These are phyloP conservation scores for Bilobella aurantiaca DNA, from an alignment of 1,140 invertebrate species.

Conservation along the genomic window DNA sequence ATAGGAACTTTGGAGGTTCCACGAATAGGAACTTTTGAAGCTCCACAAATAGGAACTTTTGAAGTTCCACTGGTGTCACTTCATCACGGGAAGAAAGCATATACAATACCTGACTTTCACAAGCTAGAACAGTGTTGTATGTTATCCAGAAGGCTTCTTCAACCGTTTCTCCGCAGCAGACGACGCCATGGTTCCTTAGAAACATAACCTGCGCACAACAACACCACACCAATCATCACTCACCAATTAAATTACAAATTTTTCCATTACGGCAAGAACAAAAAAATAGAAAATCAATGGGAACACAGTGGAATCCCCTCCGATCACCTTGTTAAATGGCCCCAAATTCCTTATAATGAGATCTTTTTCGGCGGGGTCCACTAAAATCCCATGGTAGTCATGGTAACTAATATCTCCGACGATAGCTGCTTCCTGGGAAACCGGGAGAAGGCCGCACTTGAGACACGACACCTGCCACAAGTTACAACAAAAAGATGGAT, in stretches of 20 bases:
- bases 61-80: no score
- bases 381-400: slow-evolving; percentile 58
- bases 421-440: slow-evolving; percentile 80
- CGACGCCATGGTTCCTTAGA: slow-evolving; percentile 83
- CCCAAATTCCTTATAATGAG: slow-evolving; percentile 79
- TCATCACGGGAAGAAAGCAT: no score
- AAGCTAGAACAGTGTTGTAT: slow-evolving; percentile 70
- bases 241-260: no score
- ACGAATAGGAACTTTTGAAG: no score
- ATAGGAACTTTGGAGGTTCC: no score
- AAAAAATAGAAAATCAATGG: no score
- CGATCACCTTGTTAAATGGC: slow-evolving; percentile 73
- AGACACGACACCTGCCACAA: slow-evolving; percentile 63
- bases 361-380: slow-evolving; percentile 76
- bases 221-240: no score
- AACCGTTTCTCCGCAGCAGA: slow-evolving; percentile 90
- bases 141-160: slow-evolving; percentile 93
- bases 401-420: slow-evolving; percentile 76
- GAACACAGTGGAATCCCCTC: no score
- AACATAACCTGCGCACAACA: slow-evolving; percentile 63
- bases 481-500: no score
- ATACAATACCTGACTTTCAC: slow-evolving; percentile 74
- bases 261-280: no score
- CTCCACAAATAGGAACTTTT: no score
- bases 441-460: slow-evolving; percentile 77